Evolutionary conservation across 2,888 invertebrate species (phyloP).

Genomic region (Dicranocentrus wangi): DNA sequence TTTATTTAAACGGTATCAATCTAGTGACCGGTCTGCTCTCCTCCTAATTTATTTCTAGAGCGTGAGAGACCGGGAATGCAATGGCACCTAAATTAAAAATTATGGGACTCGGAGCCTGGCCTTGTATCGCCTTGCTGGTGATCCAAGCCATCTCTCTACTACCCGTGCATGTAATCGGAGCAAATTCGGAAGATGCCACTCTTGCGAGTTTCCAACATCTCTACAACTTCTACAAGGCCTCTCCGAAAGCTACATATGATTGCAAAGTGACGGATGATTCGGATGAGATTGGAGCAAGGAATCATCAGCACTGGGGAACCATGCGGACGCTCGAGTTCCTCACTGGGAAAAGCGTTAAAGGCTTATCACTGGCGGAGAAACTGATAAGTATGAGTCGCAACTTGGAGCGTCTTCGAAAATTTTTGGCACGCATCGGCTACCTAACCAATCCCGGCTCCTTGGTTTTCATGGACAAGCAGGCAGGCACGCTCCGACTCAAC

Average conservation of each 20-base stretch:
- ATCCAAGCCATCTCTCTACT: no score
- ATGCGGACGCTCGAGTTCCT: slow-evolving; percentile 17
- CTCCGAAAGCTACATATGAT: background rate
- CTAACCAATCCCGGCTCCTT: slow-evolving; percentile 28
- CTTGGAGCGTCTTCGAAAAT: background rate
- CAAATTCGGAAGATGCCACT: background rate
- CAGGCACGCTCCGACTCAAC: slow-evolving; percentile 11
- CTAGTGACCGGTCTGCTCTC: no score
- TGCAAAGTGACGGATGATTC: background rate
- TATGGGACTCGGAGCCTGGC: no score
- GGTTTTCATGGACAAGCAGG: slow-evolving; percentile 31
- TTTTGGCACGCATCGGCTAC: slow-evolving; percentile 34
- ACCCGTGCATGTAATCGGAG: no score
- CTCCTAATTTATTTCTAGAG: no score
- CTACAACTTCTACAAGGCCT: background rate
- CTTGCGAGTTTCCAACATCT: background rate
- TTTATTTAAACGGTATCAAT: no score
- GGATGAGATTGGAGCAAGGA: background rate
- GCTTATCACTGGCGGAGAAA: background rate
- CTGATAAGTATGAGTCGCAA: background rate
- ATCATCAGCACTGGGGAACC: slow-evolving; percentile 37
- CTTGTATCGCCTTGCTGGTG: no score
- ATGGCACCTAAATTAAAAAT: no score
- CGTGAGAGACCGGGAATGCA: no score
- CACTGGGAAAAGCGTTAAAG: background rate